Evolutionary conservation across 1,140 invertebrate species (phyloP), one percentile per base, ranked within the genome.

Genomic region (Leptinotarsa lineolata): DNA sequence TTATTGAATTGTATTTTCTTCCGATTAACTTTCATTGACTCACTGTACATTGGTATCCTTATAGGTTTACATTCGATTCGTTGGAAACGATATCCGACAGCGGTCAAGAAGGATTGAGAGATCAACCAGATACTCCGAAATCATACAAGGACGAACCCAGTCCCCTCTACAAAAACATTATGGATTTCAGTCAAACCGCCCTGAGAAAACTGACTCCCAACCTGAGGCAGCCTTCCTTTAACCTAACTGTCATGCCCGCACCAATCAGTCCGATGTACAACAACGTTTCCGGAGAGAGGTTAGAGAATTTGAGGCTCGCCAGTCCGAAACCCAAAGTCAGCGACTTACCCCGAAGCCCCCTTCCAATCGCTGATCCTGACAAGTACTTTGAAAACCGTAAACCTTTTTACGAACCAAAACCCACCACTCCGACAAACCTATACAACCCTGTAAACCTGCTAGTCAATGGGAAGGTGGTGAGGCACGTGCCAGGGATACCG

Each of bases 401-500:
- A 20, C 12, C 65, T 2, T 64, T 64, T 21, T 44, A 65, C 39
- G 73, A 74, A 66, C 22, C 30, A 18, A 46, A 70, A 70, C 18
- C 61, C 60, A 54, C n/a, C 16, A 78, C 79, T 21, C 77, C 79
- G 3, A 83, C 75, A 58, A 80, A 78, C 63, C 22, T 90, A 66
- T 93, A 89, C 80, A 93, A 93, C 84, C 92, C 93, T 0, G 81
- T 93, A 61, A 89, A 88, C 16, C 74, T 89, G 4, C 71, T 87
- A 6, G 86, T 87, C 69, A 88, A 86, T n/a, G 92, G 90, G n/a
- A 92, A 92, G 81, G 83, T 91, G 11, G 70, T 79, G 4, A 65
- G 78, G 58, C 75, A 79, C 48, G 93, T 95, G 5, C 94, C 93
- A 3, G 94, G 94, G 13, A 95, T 95, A 83, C 94, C 94, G 1